Conservation (phyloP, 2,113 vertebrate species). For the Nicator chloris region DNA sequence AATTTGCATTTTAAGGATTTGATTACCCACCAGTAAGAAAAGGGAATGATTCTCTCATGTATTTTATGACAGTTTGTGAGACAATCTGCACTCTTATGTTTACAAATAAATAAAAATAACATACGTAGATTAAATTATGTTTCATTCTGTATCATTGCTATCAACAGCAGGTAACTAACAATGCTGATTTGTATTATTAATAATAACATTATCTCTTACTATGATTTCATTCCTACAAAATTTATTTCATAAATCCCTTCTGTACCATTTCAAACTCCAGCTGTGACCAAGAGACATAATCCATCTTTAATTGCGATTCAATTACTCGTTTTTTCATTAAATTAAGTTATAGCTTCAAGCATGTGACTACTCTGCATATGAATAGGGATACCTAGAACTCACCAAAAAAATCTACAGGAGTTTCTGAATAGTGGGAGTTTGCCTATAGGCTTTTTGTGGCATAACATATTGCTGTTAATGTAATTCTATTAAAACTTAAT, state of each 20-base stretch:
- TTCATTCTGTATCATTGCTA: neutral
- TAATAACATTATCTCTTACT: neutral
- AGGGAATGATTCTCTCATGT: neutral
- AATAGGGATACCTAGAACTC: neutral
- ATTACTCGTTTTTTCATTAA: conserved; percentile 15
- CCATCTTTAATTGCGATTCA: conserved; percentile 19
- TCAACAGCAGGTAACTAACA: conserved; percentile 7
- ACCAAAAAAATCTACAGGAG: neutral
- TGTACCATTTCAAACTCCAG: conserved; percentile 8
- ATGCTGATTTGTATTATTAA: neutral
- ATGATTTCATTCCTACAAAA: neutral
- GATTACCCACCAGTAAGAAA: conserved; percentile 20
- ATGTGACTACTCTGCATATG: neutral
- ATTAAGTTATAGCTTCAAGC: neutral
- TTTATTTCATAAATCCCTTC: neutral
- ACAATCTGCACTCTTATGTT: neutral
- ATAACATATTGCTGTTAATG: neutral
- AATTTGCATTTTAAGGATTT: conserved; percentile 42
- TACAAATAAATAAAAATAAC: conserved; percentile 34
- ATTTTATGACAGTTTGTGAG: neutral
- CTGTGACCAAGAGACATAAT: conserved; percentile 45
- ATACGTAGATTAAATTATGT: neutral
- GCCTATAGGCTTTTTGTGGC: neutral
- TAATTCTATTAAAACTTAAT: neutral
- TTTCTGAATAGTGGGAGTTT: neutral